Base-by-base conservation (phyloP, 1,140 invertebrate genomes). In the Steinernema feltiae region DNA sequence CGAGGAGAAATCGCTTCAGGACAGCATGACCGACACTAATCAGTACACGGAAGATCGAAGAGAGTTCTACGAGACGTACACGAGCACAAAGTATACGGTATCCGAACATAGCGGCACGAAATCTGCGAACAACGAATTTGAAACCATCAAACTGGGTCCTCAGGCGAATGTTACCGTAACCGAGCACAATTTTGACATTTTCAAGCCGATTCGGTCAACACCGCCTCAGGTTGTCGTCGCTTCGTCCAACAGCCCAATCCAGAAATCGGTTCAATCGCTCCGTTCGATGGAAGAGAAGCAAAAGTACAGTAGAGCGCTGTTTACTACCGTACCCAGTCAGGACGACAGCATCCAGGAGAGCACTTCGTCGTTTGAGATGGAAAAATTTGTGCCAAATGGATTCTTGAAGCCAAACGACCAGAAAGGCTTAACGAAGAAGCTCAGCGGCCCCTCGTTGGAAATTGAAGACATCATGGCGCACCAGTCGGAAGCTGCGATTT, bases 151-250 rank as follows among this genome's bases (percentile, higher is more conserved):
- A 18, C 7, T 7, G 35, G 18, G 18, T 41, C 7, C 7, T 7
- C 35, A 41, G 35, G 7, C 18, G 7, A 41, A 41, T 7, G 24
- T 63, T 63, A 63, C 53, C 24, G 53, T 63, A 27, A 27, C 53
- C 53, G 53, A 63, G 2, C 53, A 63, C 24, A 63, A 63, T 27
- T 63, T 63, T 21, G 53, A 63, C 53, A 63, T 63, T 27, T 63
- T 63, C 53, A 63, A 63, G 24, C 53, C 53, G 2, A 63, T 63
- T 27, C 53, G 3, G 24, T 21, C 53, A 63, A 15, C 53, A 15
- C 15, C 53, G 7, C 53, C 53, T 63, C 24, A 63, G 24, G 53
- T 27, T 63, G 7, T 21, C 24, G 53, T 63, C 12, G 24, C 53
- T 21, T 21, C 12, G 53, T 63, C 53, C 24, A 41, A 41, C 35